phyloP scores from a whole-genome alignment of 2,888 invertebrate species.

The Parnassius orleans region DNA sequence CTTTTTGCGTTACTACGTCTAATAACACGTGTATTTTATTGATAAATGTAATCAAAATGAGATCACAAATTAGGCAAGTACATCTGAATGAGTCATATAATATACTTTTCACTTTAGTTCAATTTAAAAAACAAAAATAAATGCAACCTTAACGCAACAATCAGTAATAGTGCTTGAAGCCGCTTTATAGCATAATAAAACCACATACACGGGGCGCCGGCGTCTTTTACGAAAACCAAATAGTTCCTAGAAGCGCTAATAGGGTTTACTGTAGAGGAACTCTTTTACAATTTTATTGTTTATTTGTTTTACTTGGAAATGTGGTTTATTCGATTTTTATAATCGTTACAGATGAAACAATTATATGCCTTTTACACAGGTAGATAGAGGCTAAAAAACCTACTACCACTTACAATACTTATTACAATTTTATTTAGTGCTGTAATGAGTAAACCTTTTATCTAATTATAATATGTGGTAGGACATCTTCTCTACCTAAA shows the following conservation, averaged over 20 bases:
- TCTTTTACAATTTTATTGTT: constrained; percentile 42
- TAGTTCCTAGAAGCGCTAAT: constrained; percentile 44
- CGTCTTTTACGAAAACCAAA: constrained; percentile 40
- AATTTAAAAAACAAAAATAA: constrained; percentile 20
- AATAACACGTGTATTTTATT: too few species aligned
- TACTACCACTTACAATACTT: not conserved
- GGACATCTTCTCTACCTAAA: too few species aligned
- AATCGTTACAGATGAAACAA: constrained; percentile 27
- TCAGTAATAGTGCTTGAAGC: constrained; percentile 46
- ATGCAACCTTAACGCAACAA: constrained; percentile 47
- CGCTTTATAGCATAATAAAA: constrained; percentile 50
- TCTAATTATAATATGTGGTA: too few species aligned
- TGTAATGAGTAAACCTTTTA: too few species aligned
- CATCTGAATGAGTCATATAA: constrained; percentile 2
- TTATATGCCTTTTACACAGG: constrained; percentile 9
- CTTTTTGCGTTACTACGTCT: too few species aligned
- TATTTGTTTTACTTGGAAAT: constrained; percentile 46
- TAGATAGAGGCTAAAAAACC: constrained; percentile 12
- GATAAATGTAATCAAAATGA: not conserved
- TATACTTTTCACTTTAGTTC: constrained; percentile 15
- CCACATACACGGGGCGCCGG: constrained; percentile 34
- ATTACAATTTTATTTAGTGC: too few species aligned
- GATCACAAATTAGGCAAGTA: not conserved
- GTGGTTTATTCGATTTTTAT: constrained; percentile 44
- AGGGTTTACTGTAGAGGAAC: constrained; percentile 31